phyloP scores from a whole-genome alignment of 1,140 invertebrate species.

The Brachionus rubens region DNA sequence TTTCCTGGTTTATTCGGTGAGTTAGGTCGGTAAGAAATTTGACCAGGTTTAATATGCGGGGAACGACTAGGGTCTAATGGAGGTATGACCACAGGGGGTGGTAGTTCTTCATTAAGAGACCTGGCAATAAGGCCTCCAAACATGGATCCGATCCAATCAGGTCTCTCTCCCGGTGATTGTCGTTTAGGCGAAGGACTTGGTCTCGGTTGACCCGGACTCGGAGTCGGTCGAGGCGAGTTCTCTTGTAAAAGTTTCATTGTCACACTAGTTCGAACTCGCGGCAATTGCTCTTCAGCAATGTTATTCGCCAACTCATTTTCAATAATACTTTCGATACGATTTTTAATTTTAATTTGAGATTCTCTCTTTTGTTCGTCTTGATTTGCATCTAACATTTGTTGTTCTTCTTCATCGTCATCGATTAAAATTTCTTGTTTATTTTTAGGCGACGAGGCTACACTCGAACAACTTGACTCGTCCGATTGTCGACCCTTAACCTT shows the following conservation, averaged over 20 bases:
- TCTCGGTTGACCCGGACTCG: not conserved
- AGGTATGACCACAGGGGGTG: conserved; percentile 26
- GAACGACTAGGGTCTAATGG: not conserved
- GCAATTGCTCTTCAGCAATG: not conserved
- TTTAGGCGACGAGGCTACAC: conserved; percentile 16
- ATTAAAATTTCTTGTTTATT: conserved; percentile 20
- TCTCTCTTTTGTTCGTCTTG: not conserved
- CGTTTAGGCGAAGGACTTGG: not conserved
- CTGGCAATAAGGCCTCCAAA: conserved; percentile 28
- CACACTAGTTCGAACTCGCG: not conserved
- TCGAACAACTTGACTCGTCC: conserved; percentile 22
- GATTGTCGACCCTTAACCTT: not conserved
- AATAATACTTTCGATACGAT: conserved; percentile 2
- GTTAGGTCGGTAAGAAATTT: not conserved
- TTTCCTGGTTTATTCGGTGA: not conserved
- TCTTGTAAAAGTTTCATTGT: conserved; percentile 27
- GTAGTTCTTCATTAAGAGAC: conserved; percentile 32
- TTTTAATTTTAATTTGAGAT: not conserved
- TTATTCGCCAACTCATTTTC: not conserved
- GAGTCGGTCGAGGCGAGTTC: not conserved
- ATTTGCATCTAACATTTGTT: not conserved
- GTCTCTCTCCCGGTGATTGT: not conserved
- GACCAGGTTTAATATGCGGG: not conserved
- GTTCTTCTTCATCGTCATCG: not conserved
- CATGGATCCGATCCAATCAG: conserved; percentile 30